Evolutionary conservation across 2,888 invertebrate genomes (phyloP), one percentile per base, ranked within the genome.

Genomic region (Drosophila colorata): DNA sequence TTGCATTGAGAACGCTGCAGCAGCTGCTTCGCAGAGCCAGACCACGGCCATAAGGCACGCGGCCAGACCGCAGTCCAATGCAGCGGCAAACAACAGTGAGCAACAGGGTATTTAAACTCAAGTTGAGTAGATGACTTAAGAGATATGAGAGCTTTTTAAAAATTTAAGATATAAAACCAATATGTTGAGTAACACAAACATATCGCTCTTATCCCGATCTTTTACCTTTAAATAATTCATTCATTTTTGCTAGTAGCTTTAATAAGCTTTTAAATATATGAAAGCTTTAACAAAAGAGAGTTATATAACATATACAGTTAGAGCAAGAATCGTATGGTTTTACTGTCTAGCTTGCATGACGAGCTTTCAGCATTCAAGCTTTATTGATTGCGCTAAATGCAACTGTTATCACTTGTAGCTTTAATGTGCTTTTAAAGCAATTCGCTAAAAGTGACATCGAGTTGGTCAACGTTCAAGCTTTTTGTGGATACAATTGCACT

Each of bases 21-120:
- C 61, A 38, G 33, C 9, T 16, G 51, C 31, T 23, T 18, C 20
- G 33, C 18, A n/a, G 35, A 13, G 23, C 13, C 28, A 38, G 28
- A 43, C 76, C 83, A 69, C 51, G 66, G 60, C 41, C 77, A 74
- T 87, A 67, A 78, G 71, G 84, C 80, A 81, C 80, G 78, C 87
- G 74, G 81, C 53, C 41, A 58, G 63, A 81, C 87, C 87, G 48
- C 80, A 81, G 53, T 55, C 23, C 41, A 33, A 25, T 35, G 20
- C n/a, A 46, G 40, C 43, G 5, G 9, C 37, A 9, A 44, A 35
- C 14, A 43, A 61, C 74, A 74, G 77, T 67, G 20, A 7, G 6
- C 55, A 37, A 55, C 74, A 72, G 16, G n/a, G 35, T 23, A 16
- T 18, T 35, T 0, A 2, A 8, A 4, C 11, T 8, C 14, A 14